Evolutionary conservation across 2,797 vertebrate genomes (phyloP).

Genomic region (Cheirogaleus major): DNA sequence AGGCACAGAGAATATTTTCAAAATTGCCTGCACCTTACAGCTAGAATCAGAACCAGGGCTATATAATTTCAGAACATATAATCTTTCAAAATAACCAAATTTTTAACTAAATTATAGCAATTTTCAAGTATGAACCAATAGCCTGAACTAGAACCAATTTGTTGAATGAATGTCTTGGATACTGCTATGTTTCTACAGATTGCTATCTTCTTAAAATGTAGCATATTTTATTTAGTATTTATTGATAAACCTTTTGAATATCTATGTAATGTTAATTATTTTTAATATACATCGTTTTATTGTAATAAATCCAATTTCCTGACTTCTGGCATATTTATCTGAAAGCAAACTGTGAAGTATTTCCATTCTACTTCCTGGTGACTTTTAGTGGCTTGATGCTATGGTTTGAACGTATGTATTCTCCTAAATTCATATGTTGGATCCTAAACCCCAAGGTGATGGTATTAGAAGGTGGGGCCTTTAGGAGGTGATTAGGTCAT

Average conservation of each 20-base stretch:
- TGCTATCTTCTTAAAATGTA: background rate
- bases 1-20: background rate
- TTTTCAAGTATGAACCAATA: background rate
- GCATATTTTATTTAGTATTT: background rate
- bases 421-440: background rate
- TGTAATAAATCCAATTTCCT: background rate
- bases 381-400: background rate
- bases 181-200: background rate
- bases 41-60: background rate
- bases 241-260: background rate
- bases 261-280: background rate
- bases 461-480: background rate
- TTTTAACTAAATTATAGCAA: background rate
- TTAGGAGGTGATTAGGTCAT: background rate
- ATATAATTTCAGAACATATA: background rate
- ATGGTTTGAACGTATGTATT: background rate
- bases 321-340: background rate
- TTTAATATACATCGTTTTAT: background rate
- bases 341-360: slow-evolving; percentile 18
- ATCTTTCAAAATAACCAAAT: background rate
- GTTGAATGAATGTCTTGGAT: background rate
- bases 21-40: background rate
- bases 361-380: background rate
- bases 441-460: background rate
- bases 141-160: background rate